phyloP scores from a whole-genome alignment of 35 echinoderm and acorn worm species.

The Apostichopus japonicus region DNA sequence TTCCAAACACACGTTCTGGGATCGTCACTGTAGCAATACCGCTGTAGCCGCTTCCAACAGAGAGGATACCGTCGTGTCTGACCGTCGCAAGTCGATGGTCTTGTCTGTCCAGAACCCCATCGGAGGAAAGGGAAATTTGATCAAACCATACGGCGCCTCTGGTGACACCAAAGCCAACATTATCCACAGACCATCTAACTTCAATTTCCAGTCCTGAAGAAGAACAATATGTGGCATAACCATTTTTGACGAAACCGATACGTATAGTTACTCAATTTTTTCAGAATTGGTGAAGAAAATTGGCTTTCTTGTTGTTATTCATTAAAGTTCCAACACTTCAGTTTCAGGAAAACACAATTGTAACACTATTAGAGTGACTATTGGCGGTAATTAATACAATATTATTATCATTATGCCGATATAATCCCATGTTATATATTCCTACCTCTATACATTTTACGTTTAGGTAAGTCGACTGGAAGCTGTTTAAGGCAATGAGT shows the following conservation, averaged over 20 bases:
- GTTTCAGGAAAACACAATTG: too few relatives aligned
- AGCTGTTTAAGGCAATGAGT: not conserved
- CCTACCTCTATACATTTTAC: not conserved
- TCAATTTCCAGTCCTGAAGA: conserved; percentile 17
- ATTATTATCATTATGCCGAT: too few relatives aligned
- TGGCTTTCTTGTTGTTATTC: not conserved
- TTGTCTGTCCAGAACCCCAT: conserved; percentile 36
- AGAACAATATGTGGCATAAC: not conserved
- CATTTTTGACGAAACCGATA: not conserved
- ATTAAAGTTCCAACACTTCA: too few relatives aligned
- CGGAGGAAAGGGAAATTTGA: conserved; percentile 17
- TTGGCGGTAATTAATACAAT: too few relatives aligned
- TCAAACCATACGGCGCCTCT: not conserved
- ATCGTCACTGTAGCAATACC: conserved; percentile 8
- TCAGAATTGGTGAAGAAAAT: not conserved
- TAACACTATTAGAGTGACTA: too few relatives aligned
- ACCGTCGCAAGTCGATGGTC: not conserved
- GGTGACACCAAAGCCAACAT: conserved; percentile 36
- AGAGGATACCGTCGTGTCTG: not conserved
- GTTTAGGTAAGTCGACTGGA: not conserved
- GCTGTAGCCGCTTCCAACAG: conserved; percentile 32
- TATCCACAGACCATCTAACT: conserved; percentile 31
- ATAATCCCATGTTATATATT: too few relatives aligned
- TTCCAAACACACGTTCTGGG: not conserved
- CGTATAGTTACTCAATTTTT: not conserved